Base-by-base conservation (phyloP, 2,888 invertebrate species). In the Chrysodeixis includens region DNA sequence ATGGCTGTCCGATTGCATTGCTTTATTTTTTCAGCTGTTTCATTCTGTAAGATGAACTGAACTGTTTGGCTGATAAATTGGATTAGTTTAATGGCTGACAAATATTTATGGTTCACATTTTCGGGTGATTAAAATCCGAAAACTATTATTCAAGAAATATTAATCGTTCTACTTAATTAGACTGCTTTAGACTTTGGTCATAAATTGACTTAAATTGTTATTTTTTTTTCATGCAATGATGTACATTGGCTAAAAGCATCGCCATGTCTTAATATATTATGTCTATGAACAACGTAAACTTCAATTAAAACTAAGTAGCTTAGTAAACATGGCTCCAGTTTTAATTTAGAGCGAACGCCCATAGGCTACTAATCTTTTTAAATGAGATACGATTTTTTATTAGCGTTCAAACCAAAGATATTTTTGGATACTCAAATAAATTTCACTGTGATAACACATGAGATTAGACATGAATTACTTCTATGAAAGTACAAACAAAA, bases 301-400 rank as follows among this genome's bases (percentile, higher is more conserved):
- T 75, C 69, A 79, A 80, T 79, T 81, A 81, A 79, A 75, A 77
- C 66, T 73, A 81, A 77, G 75, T 63, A 75, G 80, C 79, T 77
- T 71, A 75, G 67, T 69, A 65, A 76, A 69, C 65, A 79, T 53
- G 35, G 59, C 68, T 54, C 57, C 67, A 62, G 55, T 75, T 77
- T 82, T 77, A 75, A 82, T 81, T 71, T 81, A 72, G 62, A 57
- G 49, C 46, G 66, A 64, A 58, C 76, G 79, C 55, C 65, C 74
- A 72, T 72, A 60, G 79, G 69, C 69, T 72, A 66, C 72, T 76
- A 79, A 79, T 79, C 79, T 79, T 81, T 70, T 67, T 68, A 79
- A 76, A 80, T 81, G 79, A 68, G 74, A 77, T 68, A 69, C 69
- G 55, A 71, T 68, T 78, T 76, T 81, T 73, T 68, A 69, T 76